Evolutionary conservation across 2,113 vertebrate species (phyloP).

Genomic region (Clarias batrachus): DNA sequence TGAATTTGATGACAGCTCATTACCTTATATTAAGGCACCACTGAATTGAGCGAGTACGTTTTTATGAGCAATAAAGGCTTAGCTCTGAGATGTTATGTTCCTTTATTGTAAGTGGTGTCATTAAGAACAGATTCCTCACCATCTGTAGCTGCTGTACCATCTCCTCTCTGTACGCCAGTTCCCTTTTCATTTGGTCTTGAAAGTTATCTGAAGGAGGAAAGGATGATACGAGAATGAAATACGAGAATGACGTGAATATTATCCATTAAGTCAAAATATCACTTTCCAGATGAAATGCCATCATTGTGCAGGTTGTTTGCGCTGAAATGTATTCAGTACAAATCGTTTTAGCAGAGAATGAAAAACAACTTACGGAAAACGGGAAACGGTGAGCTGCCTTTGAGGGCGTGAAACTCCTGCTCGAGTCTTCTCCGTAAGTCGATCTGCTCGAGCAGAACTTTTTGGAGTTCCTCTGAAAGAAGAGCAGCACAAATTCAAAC

Average conservation of each 20-base stretch:
- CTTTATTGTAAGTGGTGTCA: constrained; percentile 38
- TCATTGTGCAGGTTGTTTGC: constrained; percentile 3
- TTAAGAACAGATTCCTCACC: constrained; percentile 67
- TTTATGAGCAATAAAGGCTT: constrained; percentile 23
- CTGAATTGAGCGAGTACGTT: neutral
- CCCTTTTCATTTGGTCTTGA: constrained; percentile 98
- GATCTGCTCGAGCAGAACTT: constrained; percentile 97
- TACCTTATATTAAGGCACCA: constrained; percentile 16
- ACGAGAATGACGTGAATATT: neutral
- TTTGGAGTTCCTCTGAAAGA: constrained; percentile 93
- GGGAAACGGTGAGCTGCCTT: constrained; percentile 90
- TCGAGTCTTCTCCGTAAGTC: constrained; percentile 92
- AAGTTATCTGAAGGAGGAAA: constrained; percentile 84
- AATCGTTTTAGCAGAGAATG: neutral
- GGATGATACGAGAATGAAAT: neutral
- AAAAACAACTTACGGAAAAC: constrained; percentile 91
- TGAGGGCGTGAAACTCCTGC: constrained; percentile 95
- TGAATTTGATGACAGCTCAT: constrained; percentile 14
- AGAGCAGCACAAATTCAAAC: constrained; percentile 52
- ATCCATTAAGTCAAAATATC: constrained; percentile 11
- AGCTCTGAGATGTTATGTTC: constrained; percentile 46
- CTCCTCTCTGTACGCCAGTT: constrained; percentile 95
- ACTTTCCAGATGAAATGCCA: neutral
- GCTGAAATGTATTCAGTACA: neutral
- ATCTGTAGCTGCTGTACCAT: constrained; percentile 99